A percentile compares a stretch with the other conserved stretches of the same genome.
Conservation (phyloP, 2,113 vertebrate species). For the Thunnus thynnus region DNA sequence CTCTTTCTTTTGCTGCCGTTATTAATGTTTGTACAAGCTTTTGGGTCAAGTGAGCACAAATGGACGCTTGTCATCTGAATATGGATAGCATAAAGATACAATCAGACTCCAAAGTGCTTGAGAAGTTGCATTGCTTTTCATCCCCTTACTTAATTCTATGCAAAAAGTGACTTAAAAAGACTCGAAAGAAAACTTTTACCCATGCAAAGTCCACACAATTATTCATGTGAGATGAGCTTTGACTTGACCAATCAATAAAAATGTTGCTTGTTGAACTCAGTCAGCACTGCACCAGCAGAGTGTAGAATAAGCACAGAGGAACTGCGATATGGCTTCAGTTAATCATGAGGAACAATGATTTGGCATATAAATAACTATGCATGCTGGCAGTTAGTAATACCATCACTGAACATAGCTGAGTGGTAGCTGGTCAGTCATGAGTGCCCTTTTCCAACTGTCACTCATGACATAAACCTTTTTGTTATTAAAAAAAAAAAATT, state of each 20-base stretch:
- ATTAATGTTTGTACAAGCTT: conserved; percentile 25
- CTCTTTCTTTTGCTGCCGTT: background rate
- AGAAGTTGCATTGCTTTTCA: background rate
- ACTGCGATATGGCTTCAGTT: too few species aligned
- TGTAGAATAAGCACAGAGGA: background rate
- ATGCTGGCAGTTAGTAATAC: conserved; percentile 3
- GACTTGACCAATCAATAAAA: background rate
- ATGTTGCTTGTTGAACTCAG: background rate
- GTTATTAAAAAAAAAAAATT: background rate
- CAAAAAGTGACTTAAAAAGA: background rate
- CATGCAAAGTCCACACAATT: background rate
- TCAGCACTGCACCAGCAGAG: background rate
- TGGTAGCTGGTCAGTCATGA: background rate
- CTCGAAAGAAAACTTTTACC: background rate
- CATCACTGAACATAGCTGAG: background rate
- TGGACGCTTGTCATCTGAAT: background rate
- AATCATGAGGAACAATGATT: background rate
- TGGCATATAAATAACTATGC: background rate
- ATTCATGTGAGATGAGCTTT: too few species aligned
- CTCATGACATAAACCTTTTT: background rate
- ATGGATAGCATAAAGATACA: background rate
- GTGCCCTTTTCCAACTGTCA: background rate
- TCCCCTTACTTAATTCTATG: background rate
- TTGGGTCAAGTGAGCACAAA: conserved; percentile 18
- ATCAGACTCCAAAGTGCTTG: too few species aligned